Base-by-base conservation (phyloP, 2,113 vertebrate genomes). In the Puntigrus tetrazona region DNA sequence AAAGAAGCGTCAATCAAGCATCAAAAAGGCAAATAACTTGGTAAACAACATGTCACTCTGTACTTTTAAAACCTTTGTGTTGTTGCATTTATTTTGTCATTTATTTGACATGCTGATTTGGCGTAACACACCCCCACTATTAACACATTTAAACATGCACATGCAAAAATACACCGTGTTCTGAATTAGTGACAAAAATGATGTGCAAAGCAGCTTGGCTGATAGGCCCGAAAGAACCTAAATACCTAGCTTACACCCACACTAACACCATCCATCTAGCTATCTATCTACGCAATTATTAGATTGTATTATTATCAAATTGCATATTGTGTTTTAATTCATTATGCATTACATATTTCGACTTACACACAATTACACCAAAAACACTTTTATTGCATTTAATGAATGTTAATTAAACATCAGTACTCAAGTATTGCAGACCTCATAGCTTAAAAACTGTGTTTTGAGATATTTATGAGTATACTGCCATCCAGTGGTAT, bases 401-500 rank as follows among this genome's bases (percentile, higher is more conserved):
- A 69, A 22, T 22, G 36, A 22, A 36, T 69, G 31, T 36, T 36
- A 36, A 36, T 69, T 69, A 36, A 36, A 69, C 31, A 69, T 69
- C 8, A 22, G 36, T 10, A 16, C 8, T 69, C 31, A 36, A 36
- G 18, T 38, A 22, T 1, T 36, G 34, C 20, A 22, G 34, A 11
- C 34, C 9, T 69, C 8, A n/a, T 69, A n/a, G 7, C 9, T 38
- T 69, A 11, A n/a, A 38, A 38, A 69, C n/a, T 4, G 34, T 22
- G 67, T 70, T 38, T 38, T 38, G 20, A 7, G 4, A 57, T 41
- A 41, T 41, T 50, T 43, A 82, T 78, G 74, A 22, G 10, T 85
- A 43, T 86, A 38, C 78, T 82, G 50, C 85, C 87, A 84, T 47
- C 85, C 84, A 74, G 82, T 88, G 87, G 69, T 77, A 20, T 22